A percentile compares a stretch with the other conserved stretches of the same genome.
Conservation (phyloP, 92 coral and sea anemone species). For the Desmophyllum pertusum region DNA sequence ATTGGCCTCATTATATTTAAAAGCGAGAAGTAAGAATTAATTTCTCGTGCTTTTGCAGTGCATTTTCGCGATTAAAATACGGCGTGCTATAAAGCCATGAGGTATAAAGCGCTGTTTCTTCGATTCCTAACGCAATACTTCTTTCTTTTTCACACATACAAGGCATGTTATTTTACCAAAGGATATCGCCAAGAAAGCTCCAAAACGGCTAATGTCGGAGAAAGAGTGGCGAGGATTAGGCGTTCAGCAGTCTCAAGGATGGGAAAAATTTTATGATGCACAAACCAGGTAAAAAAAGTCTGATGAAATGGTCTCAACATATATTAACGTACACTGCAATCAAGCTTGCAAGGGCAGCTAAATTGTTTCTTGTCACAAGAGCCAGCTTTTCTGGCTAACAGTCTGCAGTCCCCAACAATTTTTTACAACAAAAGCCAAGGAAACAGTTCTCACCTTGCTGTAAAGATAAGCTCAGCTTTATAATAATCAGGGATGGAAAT, state of each 20-base stretch:
- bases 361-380: neutral
- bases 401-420: neutral
- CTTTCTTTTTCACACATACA: neutral
- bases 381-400: neutral
- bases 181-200: slow-evolving; percentile 67
- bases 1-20: too few relatives aligned
- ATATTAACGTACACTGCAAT: neutral
- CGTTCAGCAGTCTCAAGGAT: slow-evolving; percentile 85
- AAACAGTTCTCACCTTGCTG: too few relatives aligned
- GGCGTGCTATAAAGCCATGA: neutral
- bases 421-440: too few relatives aligned
- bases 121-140: neutral
- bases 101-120: neutral
- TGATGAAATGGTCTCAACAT: too few relatives aligned
- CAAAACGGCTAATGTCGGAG: slow-evolving; percentile 73
- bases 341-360: neutral
- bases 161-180: slow-evolving; percentile 91
- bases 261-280: slow-evolving; percentile 86
- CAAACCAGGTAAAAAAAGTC: slow-evolving; percentile 63
- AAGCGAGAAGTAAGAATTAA: neutral
- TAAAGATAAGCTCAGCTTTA: neutral
- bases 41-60: neutral
- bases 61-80: neutral
- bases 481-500: neutral
- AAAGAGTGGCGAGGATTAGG: slow-evolving; percentile 83